Evolutionary conservation across 2,113 vertebrate genomes (phyloP), one percentile per base, ranked within the genome.

Genomic region (Microcebus ravelobensis): DNA sequence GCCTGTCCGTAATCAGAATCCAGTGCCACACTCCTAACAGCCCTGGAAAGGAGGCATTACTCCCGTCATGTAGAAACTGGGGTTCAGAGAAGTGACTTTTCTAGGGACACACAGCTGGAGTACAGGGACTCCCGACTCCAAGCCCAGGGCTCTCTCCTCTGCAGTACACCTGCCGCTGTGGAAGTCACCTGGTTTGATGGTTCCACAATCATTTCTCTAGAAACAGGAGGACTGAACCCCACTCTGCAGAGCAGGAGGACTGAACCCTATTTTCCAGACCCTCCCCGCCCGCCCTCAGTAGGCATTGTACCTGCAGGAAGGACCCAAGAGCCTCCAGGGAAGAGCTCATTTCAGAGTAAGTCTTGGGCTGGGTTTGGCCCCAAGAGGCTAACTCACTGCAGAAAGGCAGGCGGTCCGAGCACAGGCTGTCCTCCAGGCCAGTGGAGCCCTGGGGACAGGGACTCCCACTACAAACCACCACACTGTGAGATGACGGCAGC

Each of bases 361-460:
- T 8, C 61, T 48, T 3, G 59, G 31, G 27, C 18, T 27, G 5
- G 5, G 36, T 31, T 23, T 2, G 3, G 36, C 4, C 6, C 48
- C 39, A 14, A 8, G 59, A 70, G 3, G 34, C 39, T 17, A 11
- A 74, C 8, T 55, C 59, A 57, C n/a, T 4, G 8, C 2, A 34
- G 50, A 18, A 48, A 36, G 34, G 70, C 23, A 2, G 79, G 42
- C 55, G 45, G 45, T 23, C 11, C 0, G 4, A 15, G 17, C 39
- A 48, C 6, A 0, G 0, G 4, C 48, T 34, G 9, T 25, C 39
- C 25, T 27, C 20, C 36, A 5, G 21, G 20, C 23, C 0, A 21
- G 13, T 39, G 15, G 11, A 23, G 55, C 17, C 93, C 65, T 18
- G 13, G 81, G 36, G 10, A 52, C 63, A n/a, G 61, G 63, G 36